Percentiles rank a stretch among this genome's conserved stretches.
Evolutionary conservation across 2,888 invertebrate genomes (phyloP).

Genomic region (Anoplius nigerrimus): DNA sequence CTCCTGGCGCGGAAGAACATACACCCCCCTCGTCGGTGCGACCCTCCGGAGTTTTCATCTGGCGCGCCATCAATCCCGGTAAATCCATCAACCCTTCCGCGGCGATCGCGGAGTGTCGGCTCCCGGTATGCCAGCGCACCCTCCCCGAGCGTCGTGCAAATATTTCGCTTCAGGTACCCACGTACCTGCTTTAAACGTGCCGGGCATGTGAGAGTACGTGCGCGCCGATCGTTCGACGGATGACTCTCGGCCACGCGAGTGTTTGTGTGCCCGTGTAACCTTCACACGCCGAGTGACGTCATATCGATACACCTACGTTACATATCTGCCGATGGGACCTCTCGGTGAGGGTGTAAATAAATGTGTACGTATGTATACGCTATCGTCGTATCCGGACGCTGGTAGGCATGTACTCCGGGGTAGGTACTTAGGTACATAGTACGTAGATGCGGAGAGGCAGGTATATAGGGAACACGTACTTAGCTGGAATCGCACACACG

Average conservation of each 20-base stretch:
- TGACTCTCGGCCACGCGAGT: background rate
- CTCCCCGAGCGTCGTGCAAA: constrained; percentile 33
- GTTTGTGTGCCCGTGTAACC: too few relatives aligned
- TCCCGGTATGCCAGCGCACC: constrained; percentile 26
- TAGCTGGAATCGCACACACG: background rate
- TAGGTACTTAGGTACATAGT: background rate
- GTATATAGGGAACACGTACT: background rate
- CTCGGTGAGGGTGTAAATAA: too few relatives aligned
- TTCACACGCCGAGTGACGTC: too few relatives aligned
- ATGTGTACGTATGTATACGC: too few relatives aligned
- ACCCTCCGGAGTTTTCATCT: constrained; percentile 8
- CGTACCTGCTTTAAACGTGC: constrained; percentile 10
- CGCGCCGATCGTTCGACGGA: constrained; percentile 5
- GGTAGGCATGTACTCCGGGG: too few relatives aligned
- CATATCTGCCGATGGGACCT: too few relatives aligned
- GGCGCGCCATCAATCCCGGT: constrained; percentile 24
- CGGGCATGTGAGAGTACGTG: background rate
- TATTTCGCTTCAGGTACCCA: constrained; percentile 32
- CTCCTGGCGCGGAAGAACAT: constrained; percentile 35
- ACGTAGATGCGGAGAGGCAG: background rate
- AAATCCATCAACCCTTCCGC: constrained; percentile 51
- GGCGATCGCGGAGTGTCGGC: constrained; percentile 39
- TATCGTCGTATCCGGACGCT: too few relatives aligned
- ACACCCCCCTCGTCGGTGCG: constrained; percentile 17
- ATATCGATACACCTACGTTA: background rate